Conservation (phyloP, 2,797 vertebrate genomes). For the Tenualosa ilisha region DNA sequence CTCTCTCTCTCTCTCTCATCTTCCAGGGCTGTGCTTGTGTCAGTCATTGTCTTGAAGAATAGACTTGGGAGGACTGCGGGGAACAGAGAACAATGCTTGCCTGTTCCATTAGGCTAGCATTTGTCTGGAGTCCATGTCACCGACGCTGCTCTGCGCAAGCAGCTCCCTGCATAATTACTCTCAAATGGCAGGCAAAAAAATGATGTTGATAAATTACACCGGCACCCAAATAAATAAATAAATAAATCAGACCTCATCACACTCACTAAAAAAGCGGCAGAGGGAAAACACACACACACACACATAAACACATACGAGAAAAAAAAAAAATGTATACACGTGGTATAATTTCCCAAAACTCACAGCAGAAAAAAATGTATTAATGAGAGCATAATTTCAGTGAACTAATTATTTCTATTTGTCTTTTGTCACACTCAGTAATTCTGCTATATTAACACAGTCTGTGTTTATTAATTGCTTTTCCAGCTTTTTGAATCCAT, state of each 20-base stretch:
- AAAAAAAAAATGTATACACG: conserved; percentile 50
- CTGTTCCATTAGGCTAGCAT: conserved; percentile 76
- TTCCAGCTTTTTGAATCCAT: conserved; percentile 97
- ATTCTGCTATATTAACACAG: conserved; percentile 99
- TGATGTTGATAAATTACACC: conserved; percentile 78
- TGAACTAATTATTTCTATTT: conserved; percentile 99
- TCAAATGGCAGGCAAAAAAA: conserved; percentile 74
- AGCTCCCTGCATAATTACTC: conserved; percentile 75
- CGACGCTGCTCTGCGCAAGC: conserved; percentile 67
- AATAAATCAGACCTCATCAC: conserved; percentile 66
- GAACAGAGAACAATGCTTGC: conserved; percentile 61
- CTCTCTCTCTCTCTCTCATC: background rate
- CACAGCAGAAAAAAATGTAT: conserved; percentile 77
- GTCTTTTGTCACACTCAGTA: conserved; percentile 99
- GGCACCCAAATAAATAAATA: conserved; percentile 52
- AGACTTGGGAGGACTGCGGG: conserved; percentile 54
- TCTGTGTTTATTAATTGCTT: conserved; percentile 99
- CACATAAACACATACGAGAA: conserved; percentile 35
- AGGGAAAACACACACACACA: conserved; percentile 42
- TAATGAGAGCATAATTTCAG: conserved; percentile 99
- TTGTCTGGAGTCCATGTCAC: conserved; percentile 76
- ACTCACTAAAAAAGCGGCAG: conserved; percentile 47
- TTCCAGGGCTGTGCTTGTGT: conserved; percentile 24
- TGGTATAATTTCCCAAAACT: conserved; percentile 71
- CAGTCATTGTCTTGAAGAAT: conserved; percentile 56